A percentile compares a stretch with the other conserved stretches of the same genome.
Conservation (phyloP, 1,140 invertebrate genomes). For the Sarcophaga peregrina region DNA sequence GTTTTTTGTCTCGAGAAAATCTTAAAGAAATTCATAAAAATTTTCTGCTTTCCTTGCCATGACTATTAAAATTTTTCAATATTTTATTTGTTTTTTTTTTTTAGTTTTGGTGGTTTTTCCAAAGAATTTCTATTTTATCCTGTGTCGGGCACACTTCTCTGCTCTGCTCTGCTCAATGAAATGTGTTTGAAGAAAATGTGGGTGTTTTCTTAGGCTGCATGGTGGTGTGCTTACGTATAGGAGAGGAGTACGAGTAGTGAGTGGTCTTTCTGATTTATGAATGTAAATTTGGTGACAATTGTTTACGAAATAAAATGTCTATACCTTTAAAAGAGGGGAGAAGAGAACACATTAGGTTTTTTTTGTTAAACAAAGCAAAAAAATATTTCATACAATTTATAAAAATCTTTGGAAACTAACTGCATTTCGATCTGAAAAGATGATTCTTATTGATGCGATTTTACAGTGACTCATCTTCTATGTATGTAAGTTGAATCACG, state of each 20-base stretch:
- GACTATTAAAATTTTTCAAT: constrained; percentile 27
- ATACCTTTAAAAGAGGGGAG: too few species aligned
- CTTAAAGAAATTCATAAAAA: constrained; percentile 33
- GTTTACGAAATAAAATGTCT: background rate
- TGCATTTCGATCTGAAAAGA: too few species aligned
- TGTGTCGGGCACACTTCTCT: constrained; percentile 26
- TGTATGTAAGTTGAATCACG: too few species aligned
- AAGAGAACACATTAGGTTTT: too few species aligned
- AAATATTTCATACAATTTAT: too few species aligned
- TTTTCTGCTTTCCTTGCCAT: constrained; percentile 34
- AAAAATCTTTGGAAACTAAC: too few species aligned
- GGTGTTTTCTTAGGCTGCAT: background rate
- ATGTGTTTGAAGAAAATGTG: background rate
- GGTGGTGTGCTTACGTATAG: background rate
- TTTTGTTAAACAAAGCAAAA: too few species aligned
- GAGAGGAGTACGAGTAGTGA: background rate
- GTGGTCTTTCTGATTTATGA: background rate
- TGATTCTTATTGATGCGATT: too few species aligned
- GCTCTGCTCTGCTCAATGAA: background rate
- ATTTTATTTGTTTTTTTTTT: background rate
- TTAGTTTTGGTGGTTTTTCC: background rate
- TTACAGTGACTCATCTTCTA: too few species aligned
- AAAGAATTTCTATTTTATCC: constrained; percentile 29
- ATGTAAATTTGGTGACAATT: constrained; percentile 11
- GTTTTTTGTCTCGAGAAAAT: background rate